These are phyloP conservation scores for Ellobium chinense DNA, from an alignment of 2,888 invertebrate species.

Conservation along the genomic window DNA sequence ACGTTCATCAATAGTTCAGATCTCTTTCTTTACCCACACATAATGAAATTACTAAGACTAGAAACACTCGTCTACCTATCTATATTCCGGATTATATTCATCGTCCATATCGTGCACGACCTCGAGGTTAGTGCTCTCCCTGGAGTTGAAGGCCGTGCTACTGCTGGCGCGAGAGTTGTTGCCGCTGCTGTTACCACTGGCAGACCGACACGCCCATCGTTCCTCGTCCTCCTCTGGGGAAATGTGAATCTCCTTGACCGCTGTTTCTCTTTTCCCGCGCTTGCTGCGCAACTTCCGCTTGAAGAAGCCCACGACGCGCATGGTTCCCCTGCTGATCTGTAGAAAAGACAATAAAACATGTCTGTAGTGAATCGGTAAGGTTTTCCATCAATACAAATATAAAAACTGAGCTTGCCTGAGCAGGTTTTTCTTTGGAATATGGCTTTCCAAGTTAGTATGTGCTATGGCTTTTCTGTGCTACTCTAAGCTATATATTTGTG, in stretches of 20 bases:
- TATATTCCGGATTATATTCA: constrained; percentile 16
- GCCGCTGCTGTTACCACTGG: constrained; percentile 4
- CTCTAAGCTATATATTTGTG: too few relatives aligned
- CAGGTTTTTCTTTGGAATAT: background rate
- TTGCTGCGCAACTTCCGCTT: constrained; percentile 27
- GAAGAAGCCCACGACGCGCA: constrained; percentile 20
- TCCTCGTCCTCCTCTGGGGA: constrained; percentile 37
- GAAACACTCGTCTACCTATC: background rate
- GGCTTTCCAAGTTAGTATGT: too few relatives aligned
- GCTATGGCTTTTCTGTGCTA: too few relatives aligned
- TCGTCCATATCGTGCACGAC: constrained; percentile 27
- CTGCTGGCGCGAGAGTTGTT: background rate
- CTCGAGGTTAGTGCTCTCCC: background rate
- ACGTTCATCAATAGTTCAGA: too few relatives aligned
- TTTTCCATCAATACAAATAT: too few relatives aligned
- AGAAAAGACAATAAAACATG: background rate
- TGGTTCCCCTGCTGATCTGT: constrained; percentile 6
- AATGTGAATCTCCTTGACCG: constrained; percentile 50
- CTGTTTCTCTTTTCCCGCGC: constrained; percentile 29
- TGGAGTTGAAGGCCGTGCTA: background rate
- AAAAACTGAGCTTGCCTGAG: too few relatives aligned
- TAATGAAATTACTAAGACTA: too few relatives aligned
- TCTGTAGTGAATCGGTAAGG: too few relatives aligned
- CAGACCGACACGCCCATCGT: constrained; percentile 40
- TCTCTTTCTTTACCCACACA: too few relatives aligned